These are phyloP conservation scores for Coptodon bakossiorum DNA, from an alignment of 2,113 vertebrate species.

Conservation along the genomic window DNA sequence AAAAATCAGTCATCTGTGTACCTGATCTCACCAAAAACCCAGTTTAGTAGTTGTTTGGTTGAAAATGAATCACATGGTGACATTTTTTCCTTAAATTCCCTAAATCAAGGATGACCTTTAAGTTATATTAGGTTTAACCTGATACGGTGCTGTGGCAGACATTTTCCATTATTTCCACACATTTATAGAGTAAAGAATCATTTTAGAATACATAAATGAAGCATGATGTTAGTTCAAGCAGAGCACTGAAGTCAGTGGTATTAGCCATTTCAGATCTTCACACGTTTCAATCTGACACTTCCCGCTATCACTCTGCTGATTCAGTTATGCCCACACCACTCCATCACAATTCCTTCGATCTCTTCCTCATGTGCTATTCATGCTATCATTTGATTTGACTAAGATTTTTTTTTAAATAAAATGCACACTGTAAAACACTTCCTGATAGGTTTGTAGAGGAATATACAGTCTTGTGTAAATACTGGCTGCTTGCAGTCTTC, in stretches of 20 bases:
- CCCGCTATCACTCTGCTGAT: not conserved
- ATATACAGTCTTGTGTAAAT: not conserved
- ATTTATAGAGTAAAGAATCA: not conserved
- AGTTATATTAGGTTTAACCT: accelerated
- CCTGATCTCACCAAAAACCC: not conserved
- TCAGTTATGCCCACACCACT: not conserved
- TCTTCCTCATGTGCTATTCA: not conserved
- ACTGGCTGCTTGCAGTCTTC: not conserved
- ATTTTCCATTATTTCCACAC: accelerated
- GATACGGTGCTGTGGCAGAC: not conserved
- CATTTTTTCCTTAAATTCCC: not conserved
- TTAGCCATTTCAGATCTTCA: not conserved
- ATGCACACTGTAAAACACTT: not conserved
- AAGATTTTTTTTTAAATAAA: not conserved
- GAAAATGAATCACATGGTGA: not conserved
- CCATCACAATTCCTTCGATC: not conserved
- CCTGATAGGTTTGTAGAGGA: not conserved
- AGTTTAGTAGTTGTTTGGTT: not conserved
- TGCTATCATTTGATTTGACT: not conserved
- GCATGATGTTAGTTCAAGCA: not conserved
- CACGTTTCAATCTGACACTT: not conserved
- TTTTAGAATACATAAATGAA: not conserved
- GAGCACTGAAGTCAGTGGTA: not conserved
- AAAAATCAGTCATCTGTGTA: not conserved
- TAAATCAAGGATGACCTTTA: not conserved